Base-by-base conservation (phyloP, 1,140 invertebrate species). In the Drepana arcuata region DNA sequence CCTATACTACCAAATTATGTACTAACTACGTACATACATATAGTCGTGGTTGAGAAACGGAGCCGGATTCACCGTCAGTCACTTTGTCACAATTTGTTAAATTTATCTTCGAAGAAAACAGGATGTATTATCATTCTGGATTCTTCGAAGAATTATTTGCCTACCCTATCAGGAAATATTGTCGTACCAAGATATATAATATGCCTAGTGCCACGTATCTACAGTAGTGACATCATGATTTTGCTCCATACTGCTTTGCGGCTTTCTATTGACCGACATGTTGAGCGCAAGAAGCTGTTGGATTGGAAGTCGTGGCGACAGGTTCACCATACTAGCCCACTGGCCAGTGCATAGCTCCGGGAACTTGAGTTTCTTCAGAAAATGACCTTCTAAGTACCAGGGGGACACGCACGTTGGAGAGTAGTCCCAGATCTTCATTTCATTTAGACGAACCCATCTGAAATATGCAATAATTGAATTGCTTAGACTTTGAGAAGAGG, bases 281-380 rank as follows among this genome's bases (percentile, higher is more conserved):
- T 84, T 84, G 6, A 84, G 61, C 7, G 80, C 77, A 9, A 83
- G 40, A 1, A 84, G 63, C 18, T 83, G 80, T 35, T 84, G 75
- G 51, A 84, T 83, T 0, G 91, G 89, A 7, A 93, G 62, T 27
- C 91, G 74, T 1, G 91, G 90, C 0, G 88, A 86, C 0, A 93
- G 69, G 37, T 91, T 91, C 2, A 90, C 86, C 92, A 93, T 93
- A 43, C 92, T 93, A 7, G 92, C 92, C 92, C 92, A 94, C 47
- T 94, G 92, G 0, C 92, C 92, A 7, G 92, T 87, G 51, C 93
- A 95, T 6, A 94, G 85, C 53, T 92, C 90, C 26, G 92, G 89
- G 46, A 93, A 94, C n/a, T 88, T 89, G 56, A 95, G 81, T 18
- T 88, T 87, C 40, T 89, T 86, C 15, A 94, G 66, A 2, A 86